Base-by-base conservation (phyloP, 1,140 invertebrate genomes). In the Megathymus violae region DNA sequence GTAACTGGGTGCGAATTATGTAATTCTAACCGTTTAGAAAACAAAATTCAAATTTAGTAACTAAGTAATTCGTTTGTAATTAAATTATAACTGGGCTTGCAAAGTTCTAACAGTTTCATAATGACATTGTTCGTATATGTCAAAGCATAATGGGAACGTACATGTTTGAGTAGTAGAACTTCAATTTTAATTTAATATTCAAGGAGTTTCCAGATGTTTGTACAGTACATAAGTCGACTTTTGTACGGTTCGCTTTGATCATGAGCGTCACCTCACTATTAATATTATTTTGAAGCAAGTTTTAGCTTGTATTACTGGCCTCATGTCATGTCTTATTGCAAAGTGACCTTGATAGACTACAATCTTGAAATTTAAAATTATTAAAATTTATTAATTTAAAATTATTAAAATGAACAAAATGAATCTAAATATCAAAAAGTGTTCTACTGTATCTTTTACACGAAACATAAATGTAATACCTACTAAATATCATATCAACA, bases 71-170 rank as follows among this genome's bases (percentile, higher is more conserved):
- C 6, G 19, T 19, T 10, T 41, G 38, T 19, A 22, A 17, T 46
- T 11, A 7, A 46, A 46, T 46, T 46, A 46, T 46, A 46, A 46
- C 19, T 6, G 16, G 17, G 17, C 13, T 47, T 27, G n/a, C 19
- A 3, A 47, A 27, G n/a, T 47, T 27, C 19, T 47, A 47, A 47
- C 27, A 47, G 44, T 47, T 47, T 47, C 44, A 9, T 47, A 47
- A 47, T 47, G 44, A 27, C 13, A 47, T 47, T 47, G 44, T 47
- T 47, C 44, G 14, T 44, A 44, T 17, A 6, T 19, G 41, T n/a
- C 4, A n/a, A 47, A 7, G 44, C 25, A 22, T 36, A 11, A n/a
- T 36, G 44, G 44, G 25, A 14, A 46, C 17, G 43, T 19, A 46
- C 17, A 22, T 22, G 27, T 1, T 36, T 11, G 3, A 36, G 34